phyloP scores from a whole-genome alignment of 2,888 invertebrate genomes.

The Teleogryllus oceanicus region DNA sequence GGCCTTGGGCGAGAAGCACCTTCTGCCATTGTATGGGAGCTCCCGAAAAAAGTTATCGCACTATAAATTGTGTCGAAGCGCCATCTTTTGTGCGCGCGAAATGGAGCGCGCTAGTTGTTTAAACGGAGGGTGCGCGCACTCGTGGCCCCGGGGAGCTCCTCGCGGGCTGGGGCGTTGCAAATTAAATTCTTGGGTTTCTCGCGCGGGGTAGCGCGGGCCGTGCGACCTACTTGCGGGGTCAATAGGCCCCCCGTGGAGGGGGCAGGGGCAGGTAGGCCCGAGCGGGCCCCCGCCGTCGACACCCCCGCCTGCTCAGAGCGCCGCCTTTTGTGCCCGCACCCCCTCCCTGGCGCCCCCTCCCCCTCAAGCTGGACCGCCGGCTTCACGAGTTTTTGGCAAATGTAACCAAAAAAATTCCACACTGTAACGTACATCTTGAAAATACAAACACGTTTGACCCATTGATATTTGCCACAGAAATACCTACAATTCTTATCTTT shows the following conservation, averaged over 20 bases:
- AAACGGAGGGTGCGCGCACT: neutral
- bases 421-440: too few species aligned
- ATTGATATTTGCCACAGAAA: too few species aligned
- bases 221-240: neutral
- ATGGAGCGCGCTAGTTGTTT: neutral
- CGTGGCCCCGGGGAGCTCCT: neutral
- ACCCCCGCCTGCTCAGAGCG: neutral
- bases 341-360: neutral
- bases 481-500: too few species aligned
- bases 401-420: too few species aligned
- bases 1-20: neutral
- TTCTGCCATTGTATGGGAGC: neutral
- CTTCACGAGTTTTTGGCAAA: too few species aligned
- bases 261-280: neutral
- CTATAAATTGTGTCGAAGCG: neutral
- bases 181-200: slow-evolving; percentile 18
- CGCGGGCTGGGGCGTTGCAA: neutral
- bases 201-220: neutral
- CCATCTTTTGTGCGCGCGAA: neutral
- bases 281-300: neutral
- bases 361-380: neutral
- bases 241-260: neutral
- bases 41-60: neutral
- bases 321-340: neutral
- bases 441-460: too few species aligned